A percentile compares a stretch with the other conserved stretches of the same genome.
Evolutionary conservation across 1,140 invertebrate genomes (phyloP).

Genomic region (Lepidurus couesii): DNA sequence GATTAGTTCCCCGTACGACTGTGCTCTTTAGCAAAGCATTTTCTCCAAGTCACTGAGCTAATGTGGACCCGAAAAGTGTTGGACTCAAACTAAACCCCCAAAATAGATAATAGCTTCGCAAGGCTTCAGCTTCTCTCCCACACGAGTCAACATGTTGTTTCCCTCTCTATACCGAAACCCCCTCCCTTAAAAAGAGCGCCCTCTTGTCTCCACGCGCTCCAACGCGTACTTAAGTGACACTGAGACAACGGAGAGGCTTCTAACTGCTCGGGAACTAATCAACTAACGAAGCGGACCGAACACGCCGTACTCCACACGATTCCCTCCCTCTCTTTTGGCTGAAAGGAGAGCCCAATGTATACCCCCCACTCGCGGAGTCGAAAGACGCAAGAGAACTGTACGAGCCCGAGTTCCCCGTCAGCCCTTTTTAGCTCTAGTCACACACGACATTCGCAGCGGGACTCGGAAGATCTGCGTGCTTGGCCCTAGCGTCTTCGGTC

Average conservation of each 20-base stretch:
- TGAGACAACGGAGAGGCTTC: not conserved
- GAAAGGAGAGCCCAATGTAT: not conserved
- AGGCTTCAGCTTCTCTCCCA: not conserved
- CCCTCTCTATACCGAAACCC: not conserved
- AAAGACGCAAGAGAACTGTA: not conserved
- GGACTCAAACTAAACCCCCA: not conserved
- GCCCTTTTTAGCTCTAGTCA: not conserved
- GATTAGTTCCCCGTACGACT: not conserved
- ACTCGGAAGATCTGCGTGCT: not conserved
- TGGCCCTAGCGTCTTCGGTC: too few species aligned
- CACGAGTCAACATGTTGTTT: constrained; percentile 21
- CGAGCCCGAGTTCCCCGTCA: not conserved
- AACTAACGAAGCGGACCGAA: too few species aligned
- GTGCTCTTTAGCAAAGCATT: not conserved
- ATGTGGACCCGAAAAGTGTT: not conserved
- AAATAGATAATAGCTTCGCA: constrained; percentile 14
- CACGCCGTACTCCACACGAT: too few species aligned
- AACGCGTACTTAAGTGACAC: constrained; percentile 4
- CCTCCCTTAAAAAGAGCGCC: not conserved
- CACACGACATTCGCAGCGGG: not conserved
- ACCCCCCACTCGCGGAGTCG: not conserved
- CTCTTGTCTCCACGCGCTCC: not conserved
- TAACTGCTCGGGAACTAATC: not conserved
- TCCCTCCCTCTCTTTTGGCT: too few species aligned
- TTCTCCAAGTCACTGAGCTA: not conserved